Conservation (phyloP, 2,888 invertebrate species). For the Polyommatus iphigenia region DNA sequence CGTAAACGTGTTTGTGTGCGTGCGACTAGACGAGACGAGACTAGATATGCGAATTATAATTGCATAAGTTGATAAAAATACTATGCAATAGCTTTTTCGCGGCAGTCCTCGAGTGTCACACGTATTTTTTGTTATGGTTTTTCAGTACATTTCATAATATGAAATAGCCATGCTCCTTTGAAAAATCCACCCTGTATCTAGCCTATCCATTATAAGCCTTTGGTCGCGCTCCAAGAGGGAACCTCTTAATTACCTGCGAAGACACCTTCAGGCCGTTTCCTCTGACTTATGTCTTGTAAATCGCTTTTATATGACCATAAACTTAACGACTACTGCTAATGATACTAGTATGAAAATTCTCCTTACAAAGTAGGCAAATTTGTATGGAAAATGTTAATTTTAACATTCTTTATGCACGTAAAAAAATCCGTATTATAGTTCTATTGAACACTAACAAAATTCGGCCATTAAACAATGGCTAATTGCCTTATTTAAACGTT, state of each 20-base stretch:
- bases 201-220: neutral
- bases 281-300: neutral
- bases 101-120: too few species aligned
- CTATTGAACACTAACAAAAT: too few species aligned
- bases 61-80: too few species aligned
- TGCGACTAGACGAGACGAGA: too few species aligned
- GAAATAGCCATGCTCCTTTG: too few species aligned
- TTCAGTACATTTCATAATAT: too few species aligned
- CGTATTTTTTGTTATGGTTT: too few species aligned
- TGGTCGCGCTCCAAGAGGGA: neutral
- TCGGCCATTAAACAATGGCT: too few species aligned
- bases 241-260: constrained; percentile 2
- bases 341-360: neutral
- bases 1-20: too few species aligned
- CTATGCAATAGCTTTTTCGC: too few species aligned
- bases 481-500: too few species aligned
- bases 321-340: neutral
- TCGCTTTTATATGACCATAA: constrained; percentile 9
- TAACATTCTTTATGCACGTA: neutral
- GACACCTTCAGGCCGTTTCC: neutral
- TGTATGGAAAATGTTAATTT: neutral
- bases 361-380: neutral
- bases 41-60: too few species aligned
- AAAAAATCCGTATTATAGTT: neutral
- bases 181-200: neutral